phyloP scores from a whole-genome alignment of 2,113 vertebrate genomes.

The Periophthalmodon schlosseri region DNA sequence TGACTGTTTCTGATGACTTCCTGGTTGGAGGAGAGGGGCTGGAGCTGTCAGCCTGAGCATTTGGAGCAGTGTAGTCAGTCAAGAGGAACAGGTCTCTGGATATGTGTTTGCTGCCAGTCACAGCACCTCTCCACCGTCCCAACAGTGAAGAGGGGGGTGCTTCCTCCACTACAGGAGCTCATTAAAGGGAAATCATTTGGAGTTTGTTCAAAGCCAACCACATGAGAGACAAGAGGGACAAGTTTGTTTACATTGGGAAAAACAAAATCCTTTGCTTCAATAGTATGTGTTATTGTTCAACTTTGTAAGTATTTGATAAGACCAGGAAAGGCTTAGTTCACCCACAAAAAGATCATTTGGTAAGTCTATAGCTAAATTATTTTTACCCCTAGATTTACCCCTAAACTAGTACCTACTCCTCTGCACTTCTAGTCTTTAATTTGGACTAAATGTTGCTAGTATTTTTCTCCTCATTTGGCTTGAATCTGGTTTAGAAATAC shows the following conservation, averaged over 20 bases:
- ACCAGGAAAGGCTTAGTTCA: not conserved
- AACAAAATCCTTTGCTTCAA: not conserved
- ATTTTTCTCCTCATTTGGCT: no score
- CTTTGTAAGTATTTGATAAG: not conserved
- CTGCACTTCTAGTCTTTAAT: no score
- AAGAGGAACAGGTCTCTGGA: constrained; percentile 65
- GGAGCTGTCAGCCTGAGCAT: constrained; percentile 68
- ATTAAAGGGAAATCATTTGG: constrained; percentile 75
- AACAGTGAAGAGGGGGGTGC: constrained; percentile 64
- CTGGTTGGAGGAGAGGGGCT: constrained; percentile 46
- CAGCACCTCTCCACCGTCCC: constrained; percentile 56
- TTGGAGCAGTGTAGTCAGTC: constrained; percentile 58
- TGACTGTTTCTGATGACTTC: not conserved
- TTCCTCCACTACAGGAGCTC: constrained; percentile 64
- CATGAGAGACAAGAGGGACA: constrained; percentile 42
- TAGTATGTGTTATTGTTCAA: not conserved
- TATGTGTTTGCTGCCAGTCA: constrained; percentile 67
- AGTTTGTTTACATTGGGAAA: constrained; percentile 56
- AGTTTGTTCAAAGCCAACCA: constrained; percentile 66
- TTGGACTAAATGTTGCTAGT: no score
- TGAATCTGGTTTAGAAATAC: no score
- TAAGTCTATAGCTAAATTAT: not conserved
- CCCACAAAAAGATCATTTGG: not conserved
- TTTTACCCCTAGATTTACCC: no score
- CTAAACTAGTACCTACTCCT: no score